phyloP scores from a whole-genome alignment of 2,797 vertebrate species.

The Psittacula echo region DNA sequence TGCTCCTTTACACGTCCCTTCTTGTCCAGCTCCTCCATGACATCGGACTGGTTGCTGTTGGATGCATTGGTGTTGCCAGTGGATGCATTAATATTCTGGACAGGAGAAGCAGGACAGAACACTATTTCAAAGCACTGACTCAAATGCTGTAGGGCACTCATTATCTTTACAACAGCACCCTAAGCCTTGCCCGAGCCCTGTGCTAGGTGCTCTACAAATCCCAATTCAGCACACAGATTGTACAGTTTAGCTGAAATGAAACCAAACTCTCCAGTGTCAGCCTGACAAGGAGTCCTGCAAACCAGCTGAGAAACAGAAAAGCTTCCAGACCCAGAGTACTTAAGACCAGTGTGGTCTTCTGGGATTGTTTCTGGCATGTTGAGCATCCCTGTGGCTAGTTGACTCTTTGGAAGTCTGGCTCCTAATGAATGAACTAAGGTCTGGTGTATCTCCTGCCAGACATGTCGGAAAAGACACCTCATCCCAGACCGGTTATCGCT shows the following conservation, averaged over 20 bases:
- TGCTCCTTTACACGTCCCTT: background rate
- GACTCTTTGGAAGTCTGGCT: background rate
- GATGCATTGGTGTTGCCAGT: background rate
- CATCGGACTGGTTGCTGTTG: background rate
- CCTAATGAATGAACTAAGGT: background rate
- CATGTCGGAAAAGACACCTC: background rate
- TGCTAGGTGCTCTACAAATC: background rate
- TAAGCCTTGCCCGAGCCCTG: background rate
- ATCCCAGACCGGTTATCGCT: background rate
- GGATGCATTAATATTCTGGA: background rate
- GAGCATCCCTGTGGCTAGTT: background rate
- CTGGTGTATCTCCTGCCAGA: background rate
- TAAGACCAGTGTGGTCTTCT: background rate
- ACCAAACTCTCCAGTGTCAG: background rate
- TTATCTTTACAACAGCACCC: background rate
- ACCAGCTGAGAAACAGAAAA: background rate
- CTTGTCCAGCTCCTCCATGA: background rate
- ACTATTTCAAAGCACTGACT: background rate
- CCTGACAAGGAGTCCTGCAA: background rate
- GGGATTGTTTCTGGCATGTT: background rate
- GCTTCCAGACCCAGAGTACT: background rate
- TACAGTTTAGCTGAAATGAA: background rate
- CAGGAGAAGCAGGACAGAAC: background rate
- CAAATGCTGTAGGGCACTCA: background rate
- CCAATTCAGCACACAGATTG: background rate